Base-by-base conservation (phyloP, 1,140 invertebrate species). In the Bradynema listronoti region DNA sequence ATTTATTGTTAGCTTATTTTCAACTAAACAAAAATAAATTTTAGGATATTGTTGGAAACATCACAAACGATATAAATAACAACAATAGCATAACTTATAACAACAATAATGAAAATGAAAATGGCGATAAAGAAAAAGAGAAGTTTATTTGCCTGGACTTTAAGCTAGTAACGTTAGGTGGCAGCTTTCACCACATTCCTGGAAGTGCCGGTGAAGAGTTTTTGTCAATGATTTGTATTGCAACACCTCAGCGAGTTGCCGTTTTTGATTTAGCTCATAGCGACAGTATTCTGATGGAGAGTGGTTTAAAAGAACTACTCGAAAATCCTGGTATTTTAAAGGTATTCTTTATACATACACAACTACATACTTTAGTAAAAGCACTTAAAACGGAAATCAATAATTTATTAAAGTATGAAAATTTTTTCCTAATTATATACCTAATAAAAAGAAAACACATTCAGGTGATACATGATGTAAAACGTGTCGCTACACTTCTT, bases 381-480 rank as follows among this genome's bases (percentile, higher is more conserved):
- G 2, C 22, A 43, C 3, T 3, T 27, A 51, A n/a, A n/a, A n/a
- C n/a, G n/a, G n/a, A n/a, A n/a, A n/a, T n/a, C n/a, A n/a, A n/a
- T n/a, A n/a, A n/a, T n/a, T n/a, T n/a, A n/a, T n/a, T n/a, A n/a
- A n/a, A n/a, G n/a, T n/a, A n/a, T n/a, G n/a, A n/a, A n/a, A n/a
- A n/a, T n/a, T n/a, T n/a, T n/a, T n/a, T n/a, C n/a, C n/a, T n/a
- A n/a, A n/a, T n/a, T n/a, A n/a, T n/a, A n/a, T n/a, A n/a, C n/a
- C n/a, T n/a, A n/a, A n/a, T n/a, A n/a, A n/a, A n/a, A n/a, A n/a
- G n/a, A n/a, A n/a, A n/a, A 61, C 14, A 72, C 68, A 73, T 70
- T 16, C 67, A 88, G 86, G 86, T 96, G 24, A 87, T 92, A 72
- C 91, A 96, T 79, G 91, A 95, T 74, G 93, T 90, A 75, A 84